A percentile compares a stretch with the other conserved stretches of the same genome.
Evolutionary conservation across 2,113 vertebrate species (phyloP).

Genomic region (Lates calcarifer): DNA sequence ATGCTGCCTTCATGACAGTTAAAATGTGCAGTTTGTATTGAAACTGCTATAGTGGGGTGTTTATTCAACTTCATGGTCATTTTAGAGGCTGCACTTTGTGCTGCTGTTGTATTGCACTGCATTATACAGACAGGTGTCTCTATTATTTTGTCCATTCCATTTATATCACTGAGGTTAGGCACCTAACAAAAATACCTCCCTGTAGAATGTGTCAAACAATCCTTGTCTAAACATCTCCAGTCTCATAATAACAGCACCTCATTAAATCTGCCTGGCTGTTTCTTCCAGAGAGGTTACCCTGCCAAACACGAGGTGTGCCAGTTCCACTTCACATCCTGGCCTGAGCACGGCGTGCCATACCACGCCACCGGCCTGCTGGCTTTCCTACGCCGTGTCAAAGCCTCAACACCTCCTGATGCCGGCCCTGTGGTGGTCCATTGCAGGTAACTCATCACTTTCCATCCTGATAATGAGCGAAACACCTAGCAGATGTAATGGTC

Average conservation of each 20-base stretch:
- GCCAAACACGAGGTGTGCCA: constrained; percentile 95
- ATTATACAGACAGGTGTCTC: too few species aligned
- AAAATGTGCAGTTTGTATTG: too few species aligned
- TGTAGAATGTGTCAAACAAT: too few species aligned
- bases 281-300: constrained; percentile 90
- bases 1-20: too few species aligned
- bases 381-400: constrained; percentile 95
- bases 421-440: constrained; percentile 97
- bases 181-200: too few species aligned
- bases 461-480: neutral
- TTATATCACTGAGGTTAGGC: too few species aligned
- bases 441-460: constrained; percentile 84
- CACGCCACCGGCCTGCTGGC: constrained; percentile 94
- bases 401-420: constrained; percentile 90
- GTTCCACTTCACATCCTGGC: constrained; percentile 98
- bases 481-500: neutral
- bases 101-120: too few species aligned
- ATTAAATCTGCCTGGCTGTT: constrained; percentile 1
- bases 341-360: constrained; percentile 94
- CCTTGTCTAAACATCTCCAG: neutral
- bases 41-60: too few species aligned
- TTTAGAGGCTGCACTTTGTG: too few species aligned
- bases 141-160: too few species aligned
- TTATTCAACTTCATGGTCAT: too few species aligned
- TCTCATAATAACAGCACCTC: neutral